Evolutionary conservation across 2,888 invertebrate genomes (phyloP), one percentile per base, ranked within the genome.

Genomic region (Synanthedon andrenaeformis): DNA sequence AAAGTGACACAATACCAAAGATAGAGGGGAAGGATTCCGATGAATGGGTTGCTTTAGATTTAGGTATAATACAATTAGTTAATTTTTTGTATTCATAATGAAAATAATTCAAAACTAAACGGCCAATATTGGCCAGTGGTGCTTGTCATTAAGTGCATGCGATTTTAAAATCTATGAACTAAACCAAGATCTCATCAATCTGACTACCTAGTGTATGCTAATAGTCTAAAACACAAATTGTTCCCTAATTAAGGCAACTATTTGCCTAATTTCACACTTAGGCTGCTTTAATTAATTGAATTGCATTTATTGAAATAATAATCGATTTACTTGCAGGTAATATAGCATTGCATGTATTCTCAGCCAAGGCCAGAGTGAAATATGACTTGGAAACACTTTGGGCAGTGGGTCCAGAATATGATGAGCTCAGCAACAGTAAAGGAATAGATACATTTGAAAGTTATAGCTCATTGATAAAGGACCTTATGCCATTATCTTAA

Each of bases 331-430:
- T 35, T 89, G 42, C 79, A 96, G 96, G 96, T 58, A 98, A 97
- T 72, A 97, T 98, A 65, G 94, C 94, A 4, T 79, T 98, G 41
- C 98, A 98, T 69, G 90, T 98, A 61, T 96, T 98, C 78, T 91
- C 93, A 41, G 87, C 89, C 11, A 88, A 91, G 61, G 89, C 91
- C 1, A 88, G 98, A 62, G 78, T 88, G 59, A 70, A 85, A 5
- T 97, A 96, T 76, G 97, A 98, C 79, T 87, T 98, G 59, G 98
- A 98, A 78, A 93, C 93, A 0, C 81, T 98, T 42, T 98, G 98
- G 98, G 89, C 94, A 45, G 91, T 97, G 14, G 98, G 98, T 2
- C 81, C 91, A 0, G 89, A 94, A 67, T 95, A 89, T 87, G 97
- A 97, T 77, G 89, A 90, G 49, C 89, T 92, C 70, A 89, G 78